Evolutionary conservation across 2,113 vertebrate genomes (phyloP), one percentile per base, ranked within the genome.

Genomic region (Seriola rivoliana): DNA sequence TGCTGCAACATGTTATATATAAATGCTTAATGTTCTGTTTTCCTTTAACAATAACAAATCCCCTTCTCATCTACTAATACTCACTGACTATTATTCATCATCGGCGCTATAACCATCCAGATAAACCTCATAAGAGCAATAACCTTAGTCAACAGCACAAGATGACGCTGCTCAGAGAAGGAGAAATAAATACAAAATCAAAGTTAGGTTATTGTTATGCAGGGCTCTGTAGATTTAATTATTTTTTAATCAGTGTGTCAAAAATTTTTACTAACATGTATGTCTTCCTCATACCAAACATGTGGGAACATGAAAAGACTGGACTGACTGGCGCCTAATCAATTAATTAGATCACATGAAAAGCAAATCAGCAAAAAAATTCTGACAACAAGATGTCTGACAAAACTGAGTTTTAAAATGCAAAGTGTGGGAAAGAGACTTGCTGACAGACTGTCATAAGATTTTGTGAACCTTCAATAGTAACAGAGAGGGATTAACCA

Each of bases 391-490:
- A 60, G 5, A 71, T 34, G 38, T 32, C 8, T 14, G 17, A 73
- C 13, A 50, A 55, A 69, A 75, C 50, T 50, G 36, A n/a, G 29
- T n/a, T 55, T 70, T 25, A 12, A 64, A 69, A 62, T 38, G 16
- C 3, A 32, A 40, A 55, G 32, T n/a, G 58, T 66, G 17, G 8
- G 36, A 21, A 50, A 81, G 8, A 36, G 3, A 50, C 46, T 63
- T 54, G 3, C 57, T 57, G 40, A 48, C 58, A 58, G 57, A 48
- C 46, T 48, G 72, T 80, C 69, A 76, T 85, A 73, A 80, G 75
- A 82, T 71, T 80, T 42, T 64, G 7, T 55, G 16, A 73, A 59
- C 10, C 32, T 55, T 60, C 6, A 71, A 17, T 54, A 40, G 54
- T 16, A 42, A 77, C 19, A n/a, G 23, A 44, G 36, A 17, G 1